These are phyloP conservation scores for Smutsia temminckii DNA, from an alignment of 2,797 vertebrate genomes.

Conservation along the genomic window DNA sequence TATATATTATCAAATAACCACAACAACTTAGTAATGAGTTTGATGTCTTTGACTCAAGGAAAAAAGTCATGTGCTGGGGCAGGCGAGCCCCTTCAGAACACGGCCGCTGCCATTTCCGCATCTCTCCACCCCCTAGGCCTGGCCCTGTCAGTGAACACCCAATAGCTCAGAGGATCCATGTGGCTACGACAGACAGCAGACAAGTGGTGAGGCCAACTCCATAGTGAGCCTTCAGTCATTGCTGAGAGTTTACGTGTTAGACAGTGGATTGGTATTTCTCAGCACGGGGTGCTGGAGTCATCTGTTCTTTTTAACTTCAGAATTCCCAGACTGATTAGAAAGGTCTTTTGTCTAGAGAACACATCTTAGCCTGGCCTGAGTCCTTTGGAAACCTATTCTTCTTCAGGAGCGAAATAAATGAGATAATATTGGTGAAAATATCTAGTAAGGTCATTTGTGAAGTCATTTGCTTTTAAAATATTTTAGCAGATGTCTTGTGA, in stretches of 20 bases:
- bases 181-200: background rate
- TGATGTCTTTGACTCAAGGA: too few relatives aligned
- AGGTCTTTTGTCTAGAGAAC: background rate
- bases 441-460: background rate
- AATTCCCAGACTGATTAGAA: background rate
- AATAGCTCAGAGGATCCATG: background rate
- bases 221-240: background rate
- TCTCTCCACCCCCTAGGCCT: background rate
- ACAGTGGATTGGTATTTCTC: background rate
- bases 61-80: background rate
- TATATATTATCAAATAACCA: too few relatives aligned
- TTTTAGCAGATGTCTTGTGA: background rate
- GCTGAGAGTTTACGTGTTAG: background rate
- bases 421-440: background rate
- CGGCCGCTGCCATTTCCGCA: background rate
- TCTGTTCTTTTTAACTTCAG: background rate
- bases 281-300: background rate
- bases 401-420: background rate
- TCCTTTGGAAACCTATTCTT: background rate
- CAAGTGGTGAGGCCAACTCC: background rate
- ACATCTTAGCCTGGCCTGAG: background rate
- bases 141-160: background rate
- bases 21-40: too few relatives aligned
- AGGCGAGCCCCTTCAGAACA: fast-evolving
- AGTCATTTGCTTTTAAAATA: background rate